Evolutionary conservation across 2,113 vertebrate genomes (phyloP).

Genomic region (Lathamus discolor): DNA sequence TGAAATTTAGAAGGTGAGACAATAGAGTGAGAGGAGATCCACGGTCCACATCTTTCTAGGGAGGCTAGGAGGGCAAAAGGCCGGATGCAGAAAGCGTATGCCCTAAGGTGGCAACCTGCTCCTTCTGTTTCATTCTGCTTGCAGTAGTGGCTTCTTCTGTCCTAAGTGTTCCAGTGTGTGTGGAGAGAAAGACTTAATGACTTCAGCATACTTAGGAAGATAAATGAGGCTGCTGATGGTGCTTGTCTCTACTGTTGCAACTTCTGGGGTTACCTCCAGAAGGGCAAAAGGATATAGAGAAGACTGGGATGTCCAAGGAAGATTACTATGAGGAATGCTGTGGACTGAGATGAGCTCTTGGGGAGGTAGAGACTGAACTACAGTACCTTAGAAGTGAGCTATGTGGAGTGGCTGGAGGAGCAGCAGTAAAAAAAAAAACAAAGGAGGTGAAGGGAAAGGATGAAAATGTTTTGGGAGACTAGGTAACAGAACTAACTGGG

Average conservation of each 20-base stretch:
- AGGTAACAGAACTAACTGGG: neutral
- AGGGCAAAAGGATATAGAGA: neutral
- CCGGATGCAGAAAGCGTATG: neutral
- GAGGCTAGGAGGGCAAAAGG: neutral
- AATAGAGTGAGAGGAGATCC: neutral
- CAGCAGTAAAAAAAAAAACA: neutral
- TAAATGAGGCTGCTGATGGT: neutral
- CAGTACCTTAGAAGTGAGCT: neutral
- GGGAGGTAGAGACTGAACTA: neutral
- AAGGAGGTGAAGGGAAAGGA: neutral
- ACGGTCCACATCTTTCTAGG: neutral
- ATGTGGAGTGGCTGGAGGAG: neutral
- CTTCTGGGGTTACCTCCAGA: neutral
- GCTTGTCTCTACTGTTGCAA: neutral
- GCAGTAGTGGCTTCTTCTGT: neutral
- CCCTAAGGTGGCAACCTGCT: neutral
- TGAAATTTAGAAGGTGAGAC: neutral
- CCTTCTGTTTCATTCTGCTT: neutral
- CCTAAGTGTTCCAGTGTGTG: neutral
- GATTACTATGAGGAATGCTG: neutral
- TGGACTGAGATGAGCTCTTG: neutral
- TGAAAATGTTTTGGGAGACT: neutral
- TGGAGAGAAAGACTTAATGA: neutral
- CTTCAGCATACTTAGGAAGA: neutral
- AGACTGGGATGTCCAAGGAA: neutral